phyloP scores from a whole-genome alignment of 2,888 invertebrate species.

The Trichacis sp. region DNA sequence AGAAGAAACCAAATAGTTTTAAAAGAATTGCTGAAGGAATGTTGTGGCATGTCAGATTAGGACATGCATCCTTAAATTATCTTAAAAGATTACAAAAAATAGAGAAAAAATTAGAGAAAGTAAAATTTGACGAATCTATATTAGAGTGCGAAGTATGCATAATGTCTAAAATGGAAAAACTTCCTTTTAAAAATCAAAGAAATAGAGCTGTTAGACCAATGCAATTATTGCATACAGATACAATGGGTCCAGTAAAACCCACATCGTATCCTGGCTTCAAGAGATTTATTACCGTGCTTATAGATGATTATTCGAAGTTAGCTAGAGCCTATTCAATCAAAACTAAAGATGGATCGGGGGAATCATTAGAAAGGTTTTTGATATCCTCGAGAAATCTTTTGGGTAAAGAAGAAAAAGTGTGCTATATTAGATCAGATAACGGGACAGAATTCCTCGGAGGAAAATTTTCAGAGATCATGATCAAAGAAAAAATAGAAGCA shows the following conservation, averaged over 20 bases:
- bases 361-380: constrained; percentile 34
- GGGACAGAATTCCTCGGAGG: constrained; percentile 30
- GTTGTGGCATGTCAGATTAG: constrained; percentile 29
- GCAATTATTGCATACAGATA: constrained; percentile 38
- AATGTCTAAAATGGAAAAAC: constrained; percentile 43
- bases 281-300: constrained; percentile 33
- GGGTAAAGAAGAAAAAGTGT: constrained; percentile 31
- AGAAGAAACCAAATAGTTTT: no score
- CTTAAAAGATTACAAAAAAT: constrained; percentile 43
- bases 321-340: constrained; percentile 12
- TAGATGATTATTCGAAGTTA: constrained; percentile 42
- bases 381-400: constrained; percentile 33
- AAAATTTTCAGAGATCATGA: constrained; percentile 20
- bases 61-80: constrained; percentile 43
- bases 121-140: constrained; percentile 46
- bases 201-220: constrained; percentile 25
- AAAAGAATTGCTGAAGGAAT: constrained; percentile 22
- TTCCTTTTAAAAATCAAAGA: constrained; percentile 33
- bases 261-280: constrained; percentile 26
- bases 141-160: constrained; percentile 40
- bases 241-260: constrained; percentile 44
- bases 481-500: constrained; percentile 14
- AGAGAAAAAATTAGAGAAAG: constrained; percentile 31
- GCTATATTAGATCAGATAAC: constrained; percentile 41
- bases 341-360: constrained; percentile 18